A percentile compares a stretch with the other conserved stretches of the same genome.
These are phyloP conservation scores for Lasioglossum lativentre DNA, from an alignment of 2,888 invertebrate genomes.

Conservation along the genomic window DNA sequence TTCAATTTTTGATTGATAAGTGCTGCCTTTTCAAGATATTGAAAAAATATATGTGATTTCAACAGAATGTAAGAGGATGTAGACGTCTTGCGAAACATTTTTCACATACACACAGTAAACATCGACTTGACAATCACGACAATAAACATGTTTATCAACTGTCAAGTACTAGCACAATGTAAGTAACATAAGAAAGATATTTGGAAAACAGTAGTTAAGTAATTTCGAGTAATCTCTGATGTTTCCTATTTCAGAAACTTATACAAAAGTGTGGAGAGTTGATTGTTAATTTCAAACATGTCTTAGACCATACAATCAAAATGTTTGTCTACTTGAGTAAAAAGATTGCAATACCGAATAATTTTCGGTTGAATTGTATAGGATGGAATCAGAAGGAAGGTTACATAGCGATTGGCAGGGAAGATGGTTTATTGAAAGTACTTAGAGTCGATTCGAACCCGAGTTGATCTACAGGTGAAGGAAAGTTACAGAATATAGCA, in stretches of 20 bases:
- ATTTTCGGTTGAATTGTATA: slow-evolving; percentile 94
- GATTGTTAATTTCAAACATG: neutral
- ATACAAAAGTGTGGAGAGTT: neutral
- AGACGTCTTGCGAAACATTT: neutral
- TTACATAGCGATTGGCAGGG: slow-evolving; percentile 98
- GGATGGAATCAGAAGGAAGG: slow-evolving; percentile 98
- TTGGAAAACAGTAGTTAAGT: neutral
- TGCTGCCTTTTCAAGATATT: neutral
- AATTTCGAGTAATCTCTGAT: neutral
- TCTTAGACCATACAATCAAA: neutral
- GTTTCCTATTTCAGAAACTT: neutral
- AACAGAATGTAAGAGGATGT: too few relatives aligned
- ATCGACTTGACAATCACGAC: neutral
- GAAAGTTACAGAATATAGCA: slow-evolving; percentile 86
- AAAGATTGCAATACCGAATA: slow-evolving; percentile 98
- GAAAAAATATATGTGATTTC: neutral
- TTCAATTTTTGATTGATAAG: neutral
- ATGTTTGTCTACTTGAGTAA: slow-evolving; percentile 84
- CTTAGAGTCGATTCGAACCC: slow-evolving; percentile 92
- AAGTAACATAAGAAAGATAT: neutral
- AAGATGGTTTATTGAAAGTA: slow-evolving; percentile 97
- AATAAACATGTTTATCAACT: neutral
- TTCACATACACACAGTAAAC: neutral
- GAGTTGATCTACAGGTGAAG: slow-evolving; percentile 58
- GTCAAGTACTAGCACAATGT: neutral